Evolutionary conservation across 2,888 invertebrate genomes (phyloP).

Genomic region (Gibbula magus): DNA sequence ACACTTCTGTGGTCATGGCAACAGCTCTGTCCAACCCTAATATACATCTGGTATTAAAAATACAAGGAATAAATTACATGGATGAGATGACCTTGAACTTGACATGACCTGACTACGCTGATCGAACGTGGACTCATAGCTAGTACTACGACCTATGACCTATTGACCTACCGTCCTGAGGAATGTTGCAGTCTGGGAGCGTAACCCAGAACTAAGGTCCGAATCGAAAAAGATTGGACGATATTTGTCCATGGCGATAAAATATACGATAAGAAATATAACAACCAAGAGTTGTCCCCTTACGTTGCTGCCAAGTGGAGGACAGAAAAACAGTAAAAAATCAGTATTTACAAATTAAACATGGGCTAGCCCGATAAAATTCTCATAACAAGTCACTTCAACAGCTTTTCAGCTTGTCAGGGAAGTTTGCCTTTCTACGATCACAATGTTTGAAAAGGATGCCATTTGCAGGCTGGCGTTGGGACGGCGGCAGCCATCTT

Average conservation of each 20-base stretch:
- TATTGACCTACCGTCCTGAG: conserved; percentile 18
- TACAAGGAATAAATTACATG: no score
- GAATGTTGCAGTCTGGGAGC: neutral
- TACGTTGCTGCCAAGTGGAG: neutral
- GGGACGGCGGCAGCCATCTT: conserved; percentile 15
- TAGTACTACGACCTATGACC: conserved; percentile 1
- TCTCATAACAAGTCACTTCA: conserved; percentile 10
- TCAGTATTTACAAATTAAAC: conserved; percentile 23
- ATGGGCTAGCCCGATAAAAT: conserved; percentile 16
- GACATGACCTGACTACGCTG: conserved; percentile 20
- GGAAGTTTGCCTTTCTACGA: neutral
- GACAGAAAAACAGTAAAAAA: conserved; percentile 9
- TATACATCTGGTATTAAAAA: no score
- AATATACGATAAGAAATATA: conserved; percentile 13
- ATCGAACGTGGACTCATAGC: neutral
- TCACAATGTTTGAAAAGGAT: neutral
- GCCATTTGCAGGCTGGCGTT: conserved; percentile 3
- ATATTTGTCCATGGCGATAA: neutral
- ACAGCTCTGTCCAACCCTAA: no score
- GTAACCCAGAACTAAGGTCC: neutral
- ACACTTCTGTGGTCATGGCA: no score
- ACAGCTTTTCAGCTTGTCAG: neutral
- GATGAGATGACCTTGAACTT: neutral
- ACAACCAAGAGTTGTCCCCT: conserved; percentile 5
- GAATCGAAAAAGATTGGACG: conserved; percentile 8